Conservation (phyloP, 2,113 vertebrate species). For the Thamnaconus septentrionalis region DNA sequence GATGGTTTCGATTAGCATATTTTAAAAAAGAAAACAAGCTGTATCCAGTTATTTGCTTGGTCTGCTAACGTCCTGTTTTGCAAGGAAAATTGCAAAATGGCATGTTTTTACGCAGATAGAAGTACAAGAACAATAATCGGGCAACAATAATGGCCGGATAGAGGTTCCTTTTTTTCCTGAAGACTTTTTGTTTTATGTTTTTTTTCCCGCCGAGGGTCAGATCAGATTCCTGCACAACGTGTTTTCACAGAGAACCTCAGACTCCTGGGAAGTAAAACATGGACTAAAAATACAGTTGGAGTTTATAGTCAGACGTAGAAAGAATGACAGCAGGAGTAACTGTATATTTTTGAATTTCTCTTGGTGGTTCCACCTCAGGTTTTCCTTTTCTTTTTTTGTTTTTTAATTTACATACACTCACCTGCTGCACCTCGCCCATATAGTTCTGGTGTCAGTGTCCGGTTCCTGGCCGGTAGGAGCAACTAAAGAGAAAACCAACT, state of each 20-base stretch:
- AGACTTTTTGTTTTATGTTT: neutral
- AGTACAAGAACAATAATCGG: neutral
- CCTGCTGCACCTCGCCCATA: too few relatives aligned
- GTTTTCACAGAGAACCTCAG: conserved; percentile 1
- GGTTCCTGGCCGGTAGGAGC: too few relatives aligned
- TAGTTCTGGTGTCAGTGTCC: too few relatives aligned
- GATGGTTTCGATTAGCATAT: conserved; percentile 9
- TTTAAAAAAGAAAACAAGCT: conserved; percentile 6
- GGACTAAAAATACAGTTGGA: conserved; percentile 1
- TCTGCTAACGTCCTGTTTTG: neutral
- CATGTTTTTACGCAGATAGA: neutral
- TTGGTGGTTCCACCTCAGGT: too few relatives aligned
- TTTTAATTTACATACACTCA: too few relatives aligned
- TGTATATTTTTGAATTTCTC: too few relatives aligned
- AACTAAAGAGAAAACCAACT: too few relatives aligned
- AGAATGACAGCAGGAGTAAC: too few relatives aligned
- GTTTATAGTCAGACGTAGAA: neutral
- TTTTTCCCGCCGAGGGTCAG: neutral
- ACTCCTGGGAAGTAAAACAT: neutral
- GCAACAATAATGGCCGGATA: too few relatives aligned
- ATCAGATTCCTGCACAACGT: neutral
- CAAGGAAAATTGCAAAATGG: neutral
- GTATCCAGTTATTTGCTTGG: conserved; percentile 13
- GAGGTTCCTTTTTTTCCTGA: neutral
- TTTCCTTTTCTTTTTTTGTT: too few relatives aligned